Evolutionary conservation across 2,113 vertebrate genomes (phyloP).

Genomic region (Lepus americanus): DNA sequence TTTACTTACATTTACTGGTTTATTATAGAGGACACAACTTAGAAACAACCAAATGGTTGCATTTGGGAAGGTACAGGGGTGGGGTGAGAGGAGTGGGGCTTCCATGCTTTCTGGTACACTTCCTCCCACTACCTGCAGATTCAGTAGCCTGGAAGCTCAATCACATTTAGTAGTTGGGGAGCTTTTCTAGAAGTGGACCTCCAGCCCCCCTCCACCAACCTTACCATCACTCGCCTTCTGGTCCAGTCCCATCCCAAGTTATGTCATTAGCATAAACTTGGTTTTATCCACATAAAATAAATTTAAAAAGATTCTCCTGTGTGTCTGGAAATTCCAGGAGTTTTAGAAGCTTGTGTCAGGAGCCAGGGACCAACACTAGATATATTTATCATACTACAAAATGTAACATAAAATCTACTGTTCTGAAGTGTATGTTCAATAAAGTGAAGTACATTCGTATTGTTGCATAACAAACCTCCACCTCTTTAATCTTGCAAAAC

Average conservation of each 20-base stretch:
- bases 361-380: not conserved
- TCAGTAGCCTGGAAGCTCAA: not conserved
- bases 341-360: not conserved
- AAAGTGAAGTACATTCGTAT: not conserved
- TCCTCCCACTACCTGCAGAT: not conserved
- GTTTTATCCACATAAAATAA: not conserved
- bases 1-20: not conserved
- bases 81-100: not conserved
- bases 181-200: too few species aligned
- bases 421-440: not conserved
- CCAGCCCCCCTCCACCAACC: not conserved
- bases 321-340: not conserved
- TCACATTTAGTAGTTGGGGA: not conserved
- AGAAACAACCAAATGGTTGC: not conserved
- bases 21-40: not conserved
- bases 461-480: not conserved
- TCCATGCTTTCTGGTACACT: accelerated
- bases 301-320: not conserved
- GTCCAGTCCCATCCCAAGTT: not conserved
- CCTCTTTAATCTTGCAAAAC: not conserved
- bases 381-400: not conserved
- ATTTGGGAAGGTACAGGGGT: not conserved
- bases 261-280: not conserved
- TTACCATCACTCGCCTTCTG: not conserved
- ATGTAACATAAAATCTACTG: not conserved